A percentile compares a stretch with the other conserved stretches of the same genome.
These are phyloP conservation scores for Hippocampus abdominalis DNA, from an alignment of 2,113 vertebrate genomes.

Conservation along the genomic window DNA sequence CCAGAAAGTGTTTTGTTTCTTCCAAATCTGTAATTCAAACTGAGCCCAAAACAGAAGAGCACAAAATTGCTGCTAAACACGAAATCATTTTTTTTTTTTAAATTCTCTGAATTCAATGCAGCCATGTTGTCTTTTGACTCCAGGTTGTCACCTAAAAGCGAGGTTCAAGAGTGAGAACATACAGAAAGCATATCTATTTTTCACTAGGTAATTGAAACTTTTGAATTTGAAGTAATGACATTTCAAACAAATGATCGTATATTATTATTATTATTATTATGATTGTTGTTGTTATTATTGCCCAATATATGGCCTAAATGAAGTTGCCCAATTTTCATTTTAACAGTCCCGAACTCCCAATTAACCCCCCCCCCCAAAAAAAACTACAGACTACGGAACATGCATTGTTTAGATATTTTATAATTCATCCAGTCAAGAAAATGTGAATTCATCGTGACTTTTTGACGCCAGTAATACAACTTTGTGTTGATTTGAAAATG, in stretches of 20 bases:
- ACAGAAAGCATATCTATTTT: too few relatives aligned
- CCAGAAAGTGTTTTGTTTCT: conserved; percentile 9
- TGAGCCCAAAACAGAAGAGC: conserved; percentile 10
- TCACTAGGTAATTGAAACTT: neutral
- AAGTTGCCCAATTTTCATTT: neutral
- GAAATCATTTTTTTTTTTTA: conserved; percentile 10
- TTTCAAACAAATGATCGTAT: too few relatives aligned
- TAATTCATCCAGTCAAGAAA: neutral
- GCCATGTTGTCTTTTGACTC: neutral
- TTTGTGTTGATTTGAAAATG: neutral
- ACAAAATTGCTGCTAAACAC: conserved; percentile 10
- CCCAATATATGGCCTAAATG: conserved; percentile 14
- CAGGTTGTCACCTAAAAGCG: too few relatives aligned
- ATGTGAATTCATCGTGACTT: neutral
- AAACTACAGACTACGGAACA: too few relatives aligned
- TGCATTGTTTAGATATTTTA: neutral
- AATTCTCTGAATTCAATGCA: neutral
- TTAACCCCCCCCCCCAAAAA: too few relatives aligned
- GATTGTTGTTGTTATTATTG: too few relatives aligned
- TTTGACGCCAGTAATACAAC: neutral
- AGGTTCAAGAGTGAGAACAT: too few relatives aligned
- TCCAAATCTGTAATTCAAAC: conserved; percentile 25
- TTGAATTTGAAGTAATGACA: neutral
- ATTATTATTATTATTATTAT: too few relatives aligned
- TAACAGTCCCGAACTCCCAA: neutral